Evolutionary conservation across 2,888 invertebrate genomes (phyloP), one percentile per base, ranked within the genome.

Genomic region (Petrophora chlorosata): DNA sequence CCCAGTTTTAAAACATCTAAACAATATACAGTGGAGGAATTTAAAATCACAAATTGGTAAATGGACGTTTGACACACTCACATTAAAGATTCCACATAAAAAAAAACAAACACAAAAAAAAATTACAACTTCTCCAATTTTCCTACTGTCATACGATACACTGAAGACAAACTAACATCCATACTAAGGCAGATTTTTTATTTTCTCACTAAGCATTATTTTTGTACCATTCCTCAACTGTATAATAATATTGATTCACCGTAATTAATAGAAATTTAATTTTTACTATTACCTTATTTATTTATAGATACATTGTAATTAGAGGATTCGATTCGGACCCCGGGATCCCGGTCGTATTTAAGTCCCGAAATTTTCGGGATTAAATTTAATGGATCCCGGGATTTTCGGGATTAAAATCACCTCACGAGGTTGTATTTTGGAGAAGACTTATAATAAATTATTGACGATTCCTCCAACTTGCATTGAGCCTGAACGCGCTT

Each of bases 11-110:
- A 70, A 59, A 73, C 47, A 69, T 72, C 75, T 80, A 81, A 76
- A 76, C 73, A 76, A 81, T 85, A 87, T 85, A 88, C 87, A 88
- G 87, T 81, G 79, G 86, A 88, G 89, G 86, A 88, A 89, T 82
- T 73, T 57, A 61, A 56, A 63, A 71, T 59, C 67, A 76, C 75
- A 82, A 76, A 83, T 76, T 72, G 70, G 69, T 82, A 81, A 82
- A 83, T 86, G 86, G 87, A 87, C 87, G 83, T 81, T 79, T 80
- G 75, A 78, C 68, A 76, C 56, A 65, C 63, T 60, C 63, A 53
- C 63, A 39, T 30, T 2, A 9, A 45, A 60, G 52, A 57, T 39
- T 38, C 35, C 34, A 35, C 54, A 52, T 57, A 42, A 51, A 51
- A 42, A 30, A 16, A 45, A 35, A 5, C 19, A 39, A 15, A 32